These are phyloP conservation scores for Phengaris alcon DNA, from an alignment of 2,888 invertebrate species.

Conservation along the genomic window DNA sequence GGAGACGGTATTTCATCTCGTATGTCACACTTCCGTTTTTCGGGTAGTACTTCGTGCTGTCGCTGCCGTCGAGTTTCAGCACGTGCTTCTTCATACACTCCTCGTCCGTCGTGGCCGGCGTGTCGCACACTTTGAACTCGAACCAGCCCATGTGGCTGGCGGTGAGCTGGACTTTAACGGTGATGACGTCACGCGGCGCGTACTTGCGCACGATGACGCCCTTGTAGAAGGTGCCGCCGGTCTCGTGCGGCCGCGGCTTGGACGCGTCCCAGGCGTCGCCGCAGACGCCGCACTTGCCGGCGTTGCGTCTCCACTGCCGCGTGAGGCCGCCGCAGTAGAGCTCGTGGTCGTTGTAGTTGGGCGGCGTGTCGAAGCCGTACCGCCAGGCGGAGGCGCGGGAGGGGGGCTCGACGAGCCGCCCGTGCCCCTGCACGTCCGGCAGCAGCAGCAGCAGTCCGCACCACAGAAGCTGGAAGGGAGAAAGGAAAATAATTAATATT, in stretches of 20 bases:
- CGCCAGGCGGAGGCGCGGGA: constrained; percentile 93
- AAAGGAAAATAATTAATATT: background rate
- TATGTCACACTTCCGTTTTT: constrained; percentile 88
- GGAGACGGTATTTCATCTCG: constrained; percentile 84
- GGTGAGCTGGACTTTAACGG: constrained; percentile 89
- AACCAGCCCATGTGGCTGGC: constrained; percentile 93
- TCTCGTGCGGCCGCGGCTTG: constrained; percentile 87
- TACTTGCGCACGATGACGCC: constrained; percentile 91
- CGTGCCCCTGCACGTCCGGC: constrained; percentile 79
- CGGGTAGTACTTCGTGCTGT: constrained; percentile 83
- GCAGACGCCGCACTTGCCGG: constrained; percentile 91
- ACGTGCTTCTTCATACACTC: constrained; percentile 87
- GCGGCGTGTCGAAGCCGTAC: constrained; percentile 91
- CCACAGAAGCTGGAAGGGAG: constrained; percentile 62
- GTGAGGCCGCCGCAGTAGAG: constrained; percentile 92
- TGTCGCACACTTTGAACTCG: constrained; percentile 90
- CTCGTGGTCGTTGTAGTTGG: constrained; percentile 94
- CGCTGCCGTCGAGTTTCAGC: constrained; percentile 75
- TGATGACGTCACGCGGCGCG: constrained; percentile 82
- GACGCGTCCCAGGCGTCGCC: constrained; percentile 90
- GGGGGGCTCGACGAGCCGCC: constrained; percentile 90
- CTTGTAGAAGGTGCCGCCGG: constrained; percentile 89
- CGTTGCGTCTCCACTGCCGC: constrained; percentile 89
- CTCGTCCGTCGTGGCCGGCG: constrained; percentile 84
- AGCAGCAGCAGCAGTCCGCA: constrained; percentile 52